Conservation (phyloP, 2,113 vertebrate species). For the Ciconia stormi region DNA sequence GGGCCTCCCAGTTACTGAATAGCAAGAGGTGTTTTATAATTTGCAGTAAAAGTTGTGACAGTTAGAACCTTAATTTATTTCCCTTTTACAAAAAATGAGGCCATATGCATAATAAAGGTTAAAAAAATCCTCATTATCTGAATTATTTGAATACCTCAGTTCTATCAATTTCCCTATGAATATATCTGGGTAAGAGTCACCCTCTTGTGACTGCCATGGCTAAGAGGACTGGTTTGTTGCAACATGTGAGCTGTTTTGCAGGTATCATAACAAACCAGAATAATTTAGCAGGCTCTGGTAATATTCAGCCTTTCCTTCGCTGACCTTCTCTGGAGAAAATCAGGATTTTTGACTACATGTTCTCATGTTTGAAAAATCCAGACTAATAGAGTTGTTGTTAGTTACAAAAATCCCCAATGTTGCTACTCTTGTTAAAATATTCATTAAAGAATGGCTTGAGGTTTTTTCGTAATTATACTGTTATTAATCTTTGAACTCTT, state of each 20-base stretch:
- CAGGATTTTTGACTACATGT: not conserved
- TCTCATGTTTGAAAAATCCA: slow-evolving; percentile 1
- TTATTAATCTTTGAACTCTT: slow-evolving; percentile 58
- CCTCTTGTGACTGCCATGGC: not conserved
- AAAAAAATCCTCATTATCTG: not conserved
- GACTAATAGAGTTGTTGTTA: not conserved
- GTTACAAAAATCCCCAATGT: not conserved
- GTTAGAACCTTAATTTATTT: not conserved
- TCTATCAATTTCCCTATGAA: not conserved
- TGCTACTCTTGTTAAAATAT: slow-evolving; percentile 2
- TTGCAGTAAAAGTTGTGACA: not conserved
- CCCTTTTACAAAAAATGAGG: not conserved
- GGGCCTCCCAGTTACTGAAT: not conserved
- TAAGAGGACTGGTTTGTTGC: not conserved
- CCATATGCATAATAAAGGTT: not conserved
- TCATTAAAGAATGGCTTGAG: slow-evolving; percentile 20
- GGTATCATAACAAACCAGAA: not conserved
- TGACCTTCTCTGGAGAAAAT: not conserved
- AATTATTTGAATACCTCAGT: not conserved
- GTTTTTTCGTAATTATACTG: slow-evolving; percentile 56
- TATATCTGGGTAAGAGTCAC: not conserved
- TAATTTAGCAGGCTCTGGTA: not conserved
- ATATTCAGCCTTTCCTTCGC: not conserved
- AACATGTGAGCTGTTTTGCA: not conserved
- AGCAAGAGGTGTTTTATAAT: not conserved